phyloP scores from a whole-genome alignment of 1,140 invertebrate species.

The Cryptotermes secundus region DNA sequence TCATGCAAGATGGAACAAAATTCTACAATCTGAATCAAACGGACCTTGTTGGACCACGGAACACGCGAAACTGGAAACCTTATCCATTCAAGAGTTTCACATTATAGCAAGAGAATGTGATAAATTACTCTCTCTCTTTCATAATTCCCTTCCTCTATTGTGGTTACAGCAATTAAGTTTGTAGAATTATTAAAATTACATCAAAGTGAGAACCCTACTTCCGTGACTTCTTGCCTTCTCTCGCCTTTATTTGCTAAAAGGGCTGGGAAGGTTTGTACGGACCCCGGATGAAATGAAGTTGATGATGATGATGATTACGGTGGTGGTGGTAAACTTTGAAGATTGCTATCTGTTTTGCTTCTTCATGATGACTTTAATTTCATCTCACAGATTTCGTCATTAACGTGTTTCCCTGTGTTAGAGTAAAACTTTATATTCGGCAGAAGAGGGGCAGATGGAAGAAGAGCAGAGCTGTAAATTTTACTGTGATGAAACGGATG shows the following conservation, averaged over 20 bases:
- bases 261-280: neutral
- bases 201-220: neutral
- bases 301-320: neutral
- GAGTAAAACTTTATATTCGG: neutral
- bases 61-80: no score
- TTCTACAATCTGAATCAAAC: no score
- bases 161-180: constrained; percentile 2
- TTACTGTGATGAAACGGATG: no score
- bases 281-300: neutral
- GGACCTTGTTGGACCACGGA: no score
- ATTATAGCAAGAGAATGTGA: neutral
- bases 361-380: neutral
- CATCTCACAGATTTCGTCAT: neutral
- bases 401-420: neutral
- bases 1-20: no score
- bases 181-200: neutral
- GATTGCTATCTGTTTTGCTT: neutral
- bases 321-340: neutral
- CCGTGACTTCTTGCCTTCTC: neutral
- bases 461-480: neutral
- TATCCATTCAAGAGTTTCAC: neutral
- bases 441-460: neutral
- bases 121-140: constrained; percentile 2
- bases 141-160: neutral
- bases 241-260: neutral